phyloP scores from a whole-genome alignment of 2,797 vertebrate genomes.

The Coluber constrictor region DNA sequence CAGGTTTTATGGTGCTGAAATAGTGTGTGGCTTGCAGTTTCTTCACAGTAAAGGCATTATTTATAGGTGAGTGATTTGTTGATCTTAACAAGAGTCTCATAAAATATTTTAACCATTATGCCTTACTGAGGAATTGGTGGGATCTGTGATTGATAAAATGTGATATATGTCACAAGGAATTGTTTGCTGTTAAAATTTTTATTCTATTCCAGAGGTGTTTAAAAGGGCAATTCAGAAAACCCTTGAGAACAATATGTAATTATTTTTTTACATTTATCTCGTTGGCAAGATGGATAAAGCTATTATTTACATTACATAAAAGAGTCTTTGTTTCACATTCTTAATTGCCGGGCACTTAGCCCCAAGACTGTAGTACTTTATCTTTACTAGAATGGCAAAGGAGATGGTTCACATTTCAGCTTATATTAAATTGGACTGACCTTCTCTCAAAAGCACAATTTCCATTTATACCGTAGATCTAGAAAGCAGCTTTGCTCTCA shows the following conservation, averaged over 20 bases:
- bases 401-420: conserved; percentile 3
- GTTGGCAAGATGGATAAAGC: conserved; percentile 42
- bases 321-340: conserved; percentile 37
- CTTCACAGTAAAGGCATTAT: conserved; percentile 92
- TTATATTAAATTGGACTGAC: background rate
- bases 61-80: conserved; percentile 82
- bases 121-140: conserved; percentile 14
- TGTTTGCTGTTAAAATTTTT: conserved; percentile 38
- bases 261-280: conserved; percentile 30
- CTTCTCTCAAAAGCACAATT: conserved; percentile 11
- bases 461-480: background rate
- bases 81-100: conserved; percentile 1
- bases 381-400: background rate
- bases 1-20: conserved; percentile 94
- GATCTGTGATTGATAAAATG: conserved; percentile 6
- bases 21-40: conserved; percentile 91
- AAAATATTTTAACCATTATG: background rate
- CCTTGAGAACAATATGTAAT: background rate
- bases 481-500: background rate
- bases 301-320: conserved; percentile 47
- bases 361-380: background rate
- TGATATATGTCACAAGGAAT: background rate
- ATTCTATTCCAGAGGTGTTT: conserved; percentile 31
- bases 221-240: conserved; percentile 23
- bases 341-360: conserved; percentile 23